These are phyloP conservation scores for Alouatta palliata DNA, from an alignment of 2,113 vertebrate genomes.

Conservation along the genomic window DNA sequence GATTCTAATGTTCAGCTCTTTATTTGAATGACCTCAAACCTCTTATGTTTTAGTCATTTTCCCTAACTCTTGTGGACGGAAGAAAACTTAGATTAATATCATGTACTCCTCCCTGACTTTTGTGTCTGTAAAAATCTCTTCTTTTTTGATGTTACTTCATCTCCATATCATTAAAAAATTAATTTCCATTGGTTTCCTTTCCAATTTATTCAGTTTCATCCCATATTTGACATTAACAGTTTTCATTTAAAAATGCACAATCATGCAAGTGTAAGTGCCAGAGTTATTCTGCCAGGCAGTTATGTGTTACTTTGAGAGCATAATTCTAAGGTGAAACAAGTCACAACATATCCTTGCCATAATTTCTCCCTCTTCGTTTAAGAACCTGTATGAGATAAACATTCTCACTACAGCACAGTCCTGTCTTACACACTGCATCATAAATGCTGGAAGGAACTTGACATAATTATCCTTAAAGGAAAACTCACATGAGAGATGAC, in stretches of 20 bases:
- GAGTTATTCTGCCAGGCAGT: neutral
- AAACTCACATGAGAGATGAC: neutral
- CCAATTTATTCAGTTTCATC: conserved; percentile 28
- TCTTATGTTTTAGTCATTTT: neutral
- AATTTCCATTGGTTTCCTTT: conserved; percentile 2
- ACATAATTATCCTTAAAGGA: conserved; percentile 8
- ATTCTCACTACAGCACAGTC: neutral
- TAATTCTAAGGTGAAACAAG: conserved; percentile 38
- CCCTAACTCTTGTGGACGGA: neutral
- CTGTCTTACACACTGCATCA: neutral
- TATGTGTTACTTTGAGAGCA: neutral
- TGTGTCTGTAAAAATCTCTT: neutral
- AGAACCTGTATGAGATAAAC: conserved; percentile 35
- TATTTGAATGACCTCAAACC: neutral
- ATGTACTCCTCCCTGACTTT: neutral
- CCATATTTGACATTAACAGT: conserved; percentile 23
- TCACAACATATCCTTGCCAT: neutral
- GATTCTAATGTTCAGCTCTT: neutral
- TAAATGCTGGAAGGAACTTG: conserved; percentile 8
- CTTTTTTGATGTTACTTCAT: conserved; percentile 35
- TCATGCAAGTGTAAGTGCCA: neutral
- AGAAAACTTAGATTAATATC: neutral
- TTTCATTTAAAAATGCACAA: conserved; percentile 34
- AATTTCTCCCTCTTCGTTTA: conserved; percentile 41
- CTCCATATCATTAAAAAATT: neutral